Conservation (phyloP, 2,888 invertebrate genomes). For the Stictocephala bisonia region DNA sequence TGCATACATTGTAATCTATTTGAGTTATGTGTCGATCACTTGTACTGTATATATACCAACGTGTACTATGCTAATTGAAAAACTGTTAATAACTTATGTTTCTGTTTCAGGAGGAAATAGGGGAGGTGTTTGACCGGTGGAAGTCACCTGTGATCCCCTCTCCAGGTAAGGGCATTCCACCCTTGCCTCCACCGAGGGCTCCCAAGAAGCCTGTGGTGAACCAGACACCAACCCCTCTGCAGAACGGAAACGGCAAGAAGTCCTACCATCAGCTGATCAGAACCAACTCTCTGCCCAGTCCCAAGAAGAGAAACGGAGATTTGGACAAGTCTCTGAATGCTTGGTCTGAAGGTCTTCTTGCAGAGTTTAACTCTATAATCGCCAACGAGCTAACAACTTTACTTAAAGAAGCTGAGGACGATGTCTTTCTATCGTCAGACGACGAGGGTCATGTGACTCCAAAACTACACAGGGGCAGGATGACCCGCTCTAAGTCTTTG, state of each 20-base stretch:
- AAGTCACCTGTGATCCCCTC: conserved; percentile 45
- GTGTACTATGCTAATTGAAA: neutral
- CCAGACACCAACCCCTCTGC: neutral
- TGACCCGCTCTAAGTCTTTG: conserved; percentile 15
- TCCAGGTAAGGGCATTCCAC: neutral
- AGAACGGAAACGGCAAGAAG: conserved; percentile 41
- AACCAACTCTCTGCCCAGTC: conserved; percentile 40
- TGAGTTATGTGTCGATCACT: no score
- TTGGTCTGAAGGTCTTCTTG: conserved; percentile 59
- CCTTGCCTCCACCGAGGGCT: conserved; percentile 42
- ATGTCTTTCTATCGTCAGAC: conserved; percentile 55
- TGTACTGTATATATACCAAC: neutral
- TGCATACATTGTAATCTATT: no score
- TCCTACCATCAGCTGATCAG: conserved; percentile 30
- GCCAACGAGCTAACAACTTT: conserved; percentile 51
- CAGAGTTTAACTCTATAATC: conserved; percentile 60
- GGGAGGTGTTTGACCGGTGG: conserved; percentile 63
- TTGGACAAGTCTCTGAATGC: conserved; percentile 51
- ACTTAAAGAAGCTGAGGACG: conserved; percentile 47
- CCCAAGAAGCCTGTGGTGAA: conserved; percentile 37
- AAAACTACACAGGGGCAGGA: conserved; percentile 35
- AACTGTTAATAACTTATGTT: conserved; percentile 41
- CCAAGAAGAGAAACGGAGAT: conserved; percentile 38
- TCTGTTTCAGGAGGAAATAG: conserved; percentile 63
- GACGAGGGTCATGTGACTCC: conserved; percentile 52